A percentile compares a stretch with the other conserved stretches of the same genome.
These are phyloP conservation scores for Aegotheles bennettii DNA, from an alignment of 2,113 vertebrate species.

Conservation along the genomic window DNA sequence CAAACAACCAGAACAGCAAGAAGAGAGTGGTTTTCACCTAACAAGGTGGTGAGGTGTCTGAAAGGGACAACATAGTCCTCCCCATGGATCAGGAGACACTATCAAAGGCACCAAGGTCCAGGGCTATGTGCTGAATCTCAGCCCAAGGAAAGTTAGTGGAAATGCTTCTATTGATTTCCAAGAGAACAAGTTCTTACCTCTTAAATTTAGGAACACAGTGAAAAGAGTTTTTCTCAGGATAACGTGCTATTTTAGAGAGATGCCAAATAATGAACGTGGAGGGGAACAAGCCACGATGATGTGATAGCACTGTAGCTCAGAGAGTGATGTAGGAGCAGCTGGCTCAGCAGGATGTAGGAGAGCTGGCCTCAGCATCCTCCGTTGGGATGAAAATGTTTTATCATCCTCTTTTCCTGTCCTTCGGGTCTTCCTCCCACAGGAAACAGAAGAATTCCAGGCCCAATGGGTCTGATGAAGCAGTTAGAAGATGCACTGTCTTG, in stretches of 20 bases:
- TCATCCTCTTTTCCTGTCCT: neutral
- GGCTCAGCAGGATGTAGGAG: no score
- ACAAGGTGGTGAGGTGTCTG: accelerated
- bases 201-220: neutral
- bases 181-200: neutral
- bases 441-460: neutral
- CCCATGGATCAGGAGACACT: neutral
- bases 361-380: neutral
- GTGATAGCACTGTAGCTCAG: neutral
- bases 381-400: neutral
- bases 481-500: neutral
- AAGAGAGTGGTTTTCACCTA: neutral
- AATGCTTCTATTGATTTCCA: neutral
- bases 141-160: neutral
- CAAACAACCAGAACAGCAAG: neutral
- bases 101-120: neutral
- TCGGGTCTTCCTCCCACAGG: neutral
- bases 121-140: neutral
- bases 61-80: neutral
- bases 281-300: neutral
- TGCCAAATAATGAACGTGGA: neutral
- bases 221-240: neutral
- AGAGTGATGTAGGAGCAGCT: neutral
- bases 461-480: neutral
- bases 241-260: neutral